phyloP scores from a whole-genome alignment of 2,113 vertebrate species.

The Lasiurus cinereus region DNA sequence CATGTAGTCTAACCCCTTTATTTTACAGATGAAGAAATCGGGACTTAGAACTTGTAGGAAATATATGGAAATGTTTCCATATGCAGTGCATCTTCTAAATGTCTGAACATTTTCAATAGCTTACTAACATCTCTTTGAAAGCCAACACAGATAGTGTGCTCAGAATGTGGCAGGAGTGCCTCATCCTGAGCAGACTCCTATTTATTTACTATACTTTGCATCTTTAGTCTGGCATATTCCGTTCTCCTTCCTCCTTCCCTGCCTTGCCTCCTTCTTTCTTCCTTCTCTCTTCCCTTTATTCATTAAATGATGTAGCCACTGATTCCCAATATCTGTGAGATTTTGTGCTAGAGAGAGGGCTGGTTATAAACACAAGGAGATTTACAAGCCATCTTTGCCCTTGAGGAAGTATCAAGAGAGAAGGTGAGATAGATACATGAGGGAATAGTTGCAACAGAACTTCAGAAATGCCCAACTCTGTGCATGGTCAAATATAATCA shows the following conservation, averaged over 20 bases:
- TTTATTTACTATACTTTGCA: background rate
- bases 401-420: background rate
- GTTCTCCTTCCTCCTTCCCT: background rate
- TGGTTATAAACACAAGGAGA: background rate
- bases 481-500: background rate
- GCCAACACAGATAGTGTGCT: background rate
- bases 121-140: background rate
- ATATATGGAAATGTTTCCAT: background rate
- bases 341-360: background rate
- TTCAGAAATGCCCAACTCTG: background rate
- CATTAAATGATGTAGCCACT: background rate
- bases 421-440: background rate
- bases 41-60: constrained; percentile 33
- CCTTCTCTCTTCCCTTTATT: background rate
- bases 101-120: background rate
- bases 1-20: background rate
- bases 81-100: background rate
- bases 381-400: background rate
- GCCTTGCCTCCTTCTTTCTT: background rate
- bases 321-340: background rate
- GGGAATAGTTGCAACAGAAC: background rate
- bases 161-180: background rate
- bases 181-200: background rate
- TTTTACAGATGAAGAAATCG: constrained; percentile 67
- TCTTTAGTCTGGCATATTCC: background rate